Base-by-base conservation (phyloP, 2,797 vertebrate genomes). In the Remorina albescens region DNA sequence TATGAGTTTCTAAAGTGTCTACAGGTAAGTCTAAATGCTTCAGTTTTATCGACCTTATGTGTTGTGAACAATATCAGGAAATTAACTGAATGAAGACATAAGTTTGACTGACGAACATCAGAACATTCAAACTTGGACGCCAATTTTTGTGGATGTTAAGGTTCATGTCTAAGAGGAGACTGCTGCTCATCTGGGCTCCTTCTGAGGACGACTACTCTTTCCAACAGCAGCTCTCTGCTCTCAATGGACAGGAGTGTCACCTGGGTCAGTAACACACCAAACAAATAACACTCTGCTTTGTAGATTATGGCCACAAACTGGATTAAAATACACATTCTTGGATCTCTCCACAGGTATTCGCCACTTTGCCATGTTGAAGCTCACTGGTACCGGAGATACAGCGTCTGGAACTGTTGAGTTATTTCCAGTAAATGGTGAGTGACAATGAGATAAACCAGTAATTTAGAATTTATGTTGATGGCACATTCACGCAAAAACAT, bases 301-400 rank as follows among this genome's bases (percentile, higher is more conserved):
- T 32, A 6, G 25, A 26, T 53, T 73, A 34, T 19, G 0, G 28
- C 5, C 8, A 12, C 18, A 18, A 57, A 18, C 4, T 67, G 4
- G 8, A 7, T 28, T 59, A 16, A 67, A 63, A 9, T 39, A n/a
- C 42, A 19, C 0, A 13, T 78, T 41, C 32, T 18, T 28, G 28
- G 32, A 6, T 63, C 42, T 67, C 44, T 75, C 55, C 19, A 10
- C 72, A 96, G 95, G 95, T 15, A 92, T 95, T 81, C 93, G 94
- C n/a, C 95, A 96, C 84, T 95, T 96, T 88, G 94, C 93, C 46
- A 57, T 95, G 82, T 65, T 96, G 73, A 95, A 95, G 77, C 62
- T 95, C 75, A 85, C 78, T 4, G 95, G 94, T 60, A 74, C 61
- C 1, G 93, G 91, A 67, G 56, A 83, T 19, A 86, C 87, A 75